Conservation (phyloP, 2,113 vertebrate species). For the Thalassarche chlororhynchos region DNA sequence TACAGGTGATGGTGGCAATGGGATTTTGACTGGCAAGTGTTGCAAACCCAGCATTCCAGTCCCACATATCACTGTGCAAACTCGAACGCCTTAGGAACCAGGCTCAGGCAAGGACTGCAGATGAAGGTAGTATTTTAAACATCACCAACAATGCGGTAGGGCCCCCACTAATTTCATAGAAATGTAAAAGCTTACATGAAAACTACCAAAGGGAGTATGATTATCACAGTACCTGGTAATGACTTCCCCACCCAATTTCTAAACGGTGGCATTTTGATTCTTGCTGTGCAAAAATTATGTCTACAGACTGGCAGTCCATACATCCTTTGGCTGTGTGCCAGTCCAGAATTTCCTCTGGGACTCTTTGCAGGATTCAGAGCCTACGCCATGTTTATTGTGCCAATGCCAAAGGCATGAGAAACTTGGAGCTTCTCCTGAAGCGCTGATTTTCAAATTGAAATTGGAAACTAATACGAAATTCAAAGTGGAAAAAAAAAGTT, state of each 20-base stretch:
- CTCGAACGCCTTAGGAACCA: background rate
- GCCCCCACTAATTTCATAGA: background rate
- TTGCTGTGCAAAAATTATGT: background rate
- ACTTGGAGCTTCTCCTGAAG: background rate
- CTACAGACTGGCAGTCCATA: background rate
- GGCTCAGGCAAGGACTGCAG: background rate
- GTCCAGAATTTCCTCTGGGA: background rate
- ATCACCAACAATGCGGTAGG: background rate
- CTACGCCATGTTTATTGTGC: background rate
- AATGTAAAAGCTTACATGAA: background rate
- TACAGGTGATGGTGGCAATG: background rate
- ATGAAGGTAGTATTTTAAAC: background rate
- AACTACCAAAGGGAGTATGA: background rate
- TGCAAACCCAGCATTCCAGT: background rate
- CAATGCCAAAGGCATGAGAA: background rate
- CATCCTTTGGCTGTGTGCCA: background rate
- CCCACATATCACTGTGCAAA: background rate
- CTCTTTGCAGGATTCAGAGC: background rate
- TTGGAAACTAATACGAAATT: background rate
- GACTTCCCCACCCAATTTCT: background rate
- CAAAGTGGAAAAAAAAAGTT: background rate
- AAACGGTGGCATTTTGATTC: background rate
- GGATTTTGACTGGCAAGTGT: background rate
- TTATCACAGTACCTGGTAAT: background rate
- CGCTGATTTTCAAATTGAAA: background rate